Evolutionary conservation across 2,113 vertebrate genomes (phyloP), one percentile per base, ranked within the genome.

Genomic region (Eclectus roratus): DNA sequence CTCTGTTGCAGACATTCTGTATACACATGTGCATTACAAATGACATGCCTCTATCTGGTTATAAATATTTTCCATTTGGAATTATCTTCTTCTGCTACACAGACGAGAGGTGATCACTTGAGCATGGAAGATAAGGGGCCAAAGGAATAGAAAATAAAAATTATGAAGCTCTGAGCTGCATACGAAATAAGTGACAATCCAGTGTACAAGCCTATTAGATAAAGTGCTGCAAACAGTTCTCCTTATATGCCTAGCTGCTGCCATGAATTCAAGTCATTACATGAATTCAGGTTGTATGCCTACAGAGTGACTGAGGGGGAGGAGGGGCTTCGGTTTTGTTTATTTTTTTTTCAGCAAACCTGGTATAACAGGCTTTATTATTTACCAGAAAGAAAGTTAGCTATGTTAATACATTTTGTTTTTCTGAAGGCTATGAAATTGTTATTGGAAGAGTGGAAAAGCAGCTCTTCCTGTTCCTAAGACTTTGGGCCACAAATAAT

Each of bases 31-130:
- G 88, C 84, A 65, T 93, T 96, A 85, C 71, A 94, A 93, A 94
- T 96, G 18, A 74, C 72, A 37, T 86, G 52, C 88, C 66, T 93
- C 60, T 91, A 74, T 87, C 86, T 89, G 79, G 64, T 87, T 94
- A 88, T 92, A 93, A 94, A 87, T 91, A 89, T 95, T 97, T 96
- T 88, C 85, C 70, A 94, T 96, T 96, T 94, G 70, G 88, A 94
- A 90, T 96, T 94, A 53, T 80, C 83, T 83, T 47, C 64, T 84
- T 28, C 66, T 80, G 35, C 39, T 78, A 41, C 76, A 89, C 50
- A 89, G 52, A 47, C 90, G 72, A 88, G 93, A 94, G 79, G 70
- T 76, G 50, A 80, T 91, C 81, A 49, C 60, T 94, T 76, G 66
- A 93, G 80, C 78, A 43, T 85, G 56, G 76, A 92, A 80, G 90